Percentiles rank a stretch among this genome's conserved stretches.
These are phyloP conservation scores for Otolemur crassicaudatus DNA, from an alignment of 2,797 vertebrate genomes.

Conservation along the genomic window DNA sequence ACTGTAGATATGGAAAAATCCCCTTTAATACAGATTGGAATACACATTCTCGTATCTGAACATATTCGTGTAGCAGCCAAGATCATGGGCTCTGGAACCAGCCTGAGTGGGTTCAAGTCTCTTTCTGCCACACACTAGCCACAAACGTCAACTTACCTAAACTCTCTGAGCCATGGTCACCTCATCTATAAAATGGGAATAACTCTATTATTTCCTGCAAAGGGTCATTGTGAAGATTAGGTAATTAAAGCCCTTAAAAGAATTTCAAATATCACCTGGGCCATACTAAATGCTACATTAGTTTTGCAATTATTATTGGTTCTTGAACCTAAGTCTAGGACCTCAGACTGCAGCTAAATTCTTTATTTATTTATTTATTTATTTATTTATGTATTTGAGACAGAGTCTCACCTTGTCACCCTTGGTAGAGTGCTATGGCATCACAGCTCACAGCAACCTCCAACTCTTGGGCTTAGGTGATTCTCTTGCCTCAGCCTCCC, in stretches of 20 bases:
- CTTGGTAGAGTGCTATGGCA: no score
- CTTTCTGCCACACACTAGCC: not conserved
- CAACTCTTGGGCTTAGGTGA: no score
- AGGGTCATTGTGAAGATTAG: not conserved
- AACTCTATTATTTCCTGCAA: not conserved
- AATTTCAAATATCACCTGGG: not conserved
- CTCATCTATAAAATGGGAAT: not conserved
- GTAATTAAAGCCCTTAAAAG: not conserved
- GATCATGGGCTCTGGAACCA: not conserved
- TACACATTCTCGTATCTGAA: not conserved
- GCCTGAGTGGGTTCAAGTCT: not conserved
- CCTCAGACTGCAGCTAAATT: not conserved
- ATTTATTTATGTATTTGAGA: no score
- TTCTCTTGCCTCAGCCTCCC: no score
- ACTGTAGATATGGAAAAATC: not conserved
- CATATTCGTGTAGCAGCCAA: not conserved
- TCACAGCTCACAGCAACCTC: no score
- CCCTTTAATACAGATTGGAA: not conserved
- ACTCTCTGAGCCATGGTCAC: not conserved
- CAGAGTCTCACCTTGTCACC: no score
- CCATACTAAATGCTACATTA: not conserved
- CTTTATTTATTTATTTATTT: no score
- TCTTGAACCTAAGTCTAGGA: not conserved
- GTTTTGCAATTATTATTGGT: not conserved
- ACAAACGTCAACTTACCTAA: not conserved